phyloP scores from a whole-genome alignment of 1,140 invertebrate genomes.

The Eupristina koningsbergeri region DNA sequence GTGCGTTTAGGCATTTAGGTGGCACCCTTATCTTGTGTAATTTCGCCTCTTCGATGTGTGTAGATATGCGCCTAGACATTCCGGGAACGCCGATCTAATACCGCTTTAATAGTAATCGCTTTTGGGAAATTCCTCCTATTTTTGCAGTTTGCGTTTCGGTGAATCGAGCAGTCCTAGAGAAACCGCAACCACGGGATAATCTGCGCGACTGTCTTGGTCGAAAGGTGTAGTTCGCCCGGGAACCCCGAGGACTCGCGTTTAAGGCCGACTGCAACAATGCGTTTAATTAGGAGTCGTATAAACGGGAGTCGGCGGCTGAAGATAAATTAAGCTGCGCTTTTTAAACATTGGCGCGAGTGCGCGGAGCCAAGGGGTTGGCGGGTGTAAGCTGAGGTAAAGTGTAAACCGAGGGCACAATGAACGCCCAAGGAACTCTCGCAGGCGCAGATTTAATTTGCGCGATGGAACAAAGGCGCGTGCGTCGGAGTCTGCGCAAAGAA shows the following conservation, averaged over 20 bases:
- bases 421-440: background rate
- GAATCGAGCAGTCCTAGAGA: too few relatives aligned
- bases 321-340: background rate
- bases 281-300: too few relatives aligned
- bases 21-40: background rate
- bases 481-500: conserved; percentile 32
- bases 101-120: background rate
- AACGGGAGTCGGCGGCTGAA: background rate
- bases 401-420: background rate
- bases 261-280: too few relatives aligned
- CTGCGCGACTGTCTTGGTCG: too few relatives aligned
- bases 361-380: background rate
- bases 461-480: conserved; percentile 58
- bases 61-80: background rate
- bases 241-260: too few relatives aligned
- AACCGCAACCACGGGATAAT: too few relatives aligned
- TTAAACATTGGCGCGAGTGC: background rate
- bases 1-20: too few relatives aligned
- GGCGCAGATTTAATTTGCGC: conserved; percentile 51
- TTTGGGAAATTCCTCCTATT: background rate
- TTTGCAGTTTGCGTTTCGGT: too few relatives aligned
- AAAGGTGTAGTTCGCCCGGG: too few relatives aligned
- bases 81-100: background rate
- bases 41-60: background rate
- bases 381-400: background rate